phyloP scores from a whole-genome alignment of 2,888 invertebrate species.

The Mystacides longicornis region DNA sequence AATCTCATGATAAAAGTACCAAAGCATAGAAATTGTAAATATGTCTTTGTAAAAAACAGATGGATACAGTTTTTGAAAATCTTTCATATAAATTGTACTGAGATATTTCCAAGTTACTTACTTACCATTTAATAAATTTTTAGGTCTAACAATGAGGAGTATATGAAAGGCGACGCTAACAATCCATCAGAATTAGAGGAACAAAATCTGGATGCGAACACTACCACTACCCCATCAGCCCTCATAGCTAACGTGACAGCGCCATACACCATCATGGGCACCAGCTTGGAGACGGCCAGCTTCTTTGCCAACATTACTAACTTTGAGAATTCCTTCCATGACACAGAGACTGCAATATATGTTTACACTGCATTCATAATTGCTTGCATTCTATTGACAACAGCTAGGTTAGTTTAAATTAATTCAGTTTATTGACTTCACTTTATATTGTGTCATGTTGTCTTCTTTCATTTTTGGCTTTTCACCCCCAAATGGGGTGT shows the following conservation, averaged over 20 bases:
- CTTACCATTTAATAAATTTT: too few species aligned
- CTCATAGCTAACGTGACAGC: not conserved
- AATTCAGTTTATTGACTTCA: too few species aligned
- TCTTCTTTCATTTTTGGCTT: too few species aligned
- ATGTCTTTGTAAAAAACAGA: too few species aligned
- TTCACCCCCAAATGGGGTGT: too few species aligned
- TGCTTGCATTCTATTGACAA: conserved; percentile 53
- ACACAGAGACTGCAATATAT: conserved; percentile 36
- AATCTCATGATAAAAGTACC: too few species aligned
- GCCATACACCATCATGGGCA: not conserved
- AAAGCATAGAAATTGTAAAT: too few species aligned
- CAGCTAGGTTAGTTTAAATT: conserved; percentile 42
- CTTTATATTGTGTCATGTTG: too few species aligned
- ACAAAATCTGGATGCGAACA: too few species aligned
- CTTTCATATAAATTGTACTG: too few species aligned
- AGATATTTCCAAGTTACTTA: too few species aligned
- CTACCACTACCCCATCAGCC: not conserved
- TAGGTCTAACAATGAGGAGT: conserved; percentile 22
- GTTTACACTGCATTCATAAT: conserved; percentile 54
- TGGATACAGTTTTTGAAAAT: too few species aligned
- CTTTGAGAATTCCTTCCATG: not conserved
- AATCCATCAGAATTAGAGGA: not conserved
- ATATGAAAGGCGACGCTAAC: not conserved
- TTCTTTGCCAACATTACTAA: not conserved
- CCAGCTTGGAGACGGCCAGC: not conserved